Conservation (phyloP, 2,888 invertebrate species). For the Formica aserva region DNA sequence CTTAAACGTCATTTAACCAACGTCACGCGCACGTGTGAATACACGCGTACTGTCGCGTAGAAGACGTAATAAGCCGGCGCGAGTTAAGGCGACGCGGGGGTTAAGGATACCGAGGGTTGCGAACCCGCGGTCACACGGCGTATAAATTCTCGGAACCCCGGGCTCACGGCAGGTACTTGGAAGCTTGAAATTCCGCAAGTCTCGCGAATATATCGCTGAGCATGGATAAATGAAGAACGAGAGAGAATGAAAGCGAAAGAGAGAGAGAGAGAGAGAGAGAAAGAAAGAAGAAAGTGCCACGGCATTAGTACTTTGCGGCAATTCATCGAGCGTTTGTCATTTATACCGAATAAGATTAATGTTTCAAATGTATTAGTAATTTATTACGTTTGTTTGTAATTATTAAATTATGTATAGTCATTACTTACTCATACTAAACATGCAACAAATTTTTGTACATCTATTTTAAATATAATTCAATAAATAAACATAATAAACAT, state of each 20-base stretch:
- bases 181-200: constrained; percentile 42
- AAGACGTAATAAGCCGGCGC: constrained; percentile 33
- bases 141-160: constrained; percentile 50
- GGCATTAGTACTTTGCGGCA: background rate
- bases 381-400: background rate
- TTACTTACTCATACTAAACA: background rate
- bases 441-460: background rate
- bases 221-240: constrained; percentile 46
- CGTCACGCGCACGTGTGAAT: constrained; percentile 24
- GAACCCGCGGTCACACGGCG: constrained; percentile 34
- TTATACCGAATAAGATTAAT: constrained; percentile 23
- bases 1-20: constrained; percentile 37
- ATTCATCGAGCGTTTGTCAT: constrained; percentile 10
- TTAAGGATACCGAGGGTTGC: constrained; percentile 55
- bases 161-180: constrained; percentile 42
- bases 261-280: background rate
- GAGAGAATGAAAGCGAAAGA: background rate
- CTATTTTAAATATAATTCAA: background rate
- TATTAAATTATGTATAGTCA: background rate
- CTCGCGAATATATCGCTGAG: constrained; percentile 33
- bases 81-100: constrained; percentile 52
- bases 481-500: background rate
- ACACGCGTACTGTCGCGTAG: background rate
- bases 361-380: background rate
- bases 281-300: background rate